Percentiles rank a stretch among this genome's conserved stretches.
Evolutionary conservation across 2,113 vertebrate genomes (phyloP).

Genomic region (Paracanthobrama guichenoti): DNA sequence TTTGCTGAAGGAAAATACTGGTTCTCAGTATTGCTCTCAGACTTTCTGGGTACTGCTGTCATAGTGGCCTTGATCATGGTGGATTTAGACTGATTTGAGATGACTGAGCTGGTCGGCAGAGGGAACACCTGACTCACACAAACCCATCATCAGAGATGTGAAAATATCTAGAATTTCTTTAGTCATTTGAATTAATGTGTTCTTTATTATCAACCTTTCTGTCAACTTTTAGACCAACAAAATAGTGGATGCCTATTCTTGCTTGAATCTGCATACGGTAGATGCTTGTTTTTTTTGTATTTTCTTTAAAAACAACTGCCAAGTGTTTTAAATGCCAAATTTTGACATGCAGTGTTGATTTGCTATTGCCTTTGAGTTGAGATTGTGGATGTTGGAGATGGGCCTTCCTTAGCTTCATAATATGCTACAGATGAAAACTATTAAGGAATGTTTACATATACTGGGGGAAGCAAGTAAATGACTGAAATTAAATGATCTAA

Average conservation of each 20-base stretch:
- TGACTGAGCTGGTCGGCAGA: conserved; percentile 13
- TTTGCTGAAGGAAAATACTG: conserved; percentile 8
- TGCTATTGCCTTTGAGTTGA: conserved; percentile 12
- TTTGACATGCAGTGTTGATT: conserved; percentile 2
- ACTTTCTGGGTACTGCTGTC: conserved; percentile 24
- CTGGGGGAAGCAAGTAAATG: background rate
- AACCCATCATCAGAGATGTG: too few species aligned
- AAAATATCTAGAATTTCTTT: conserved; percentile 1
- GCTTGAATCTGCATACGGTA: background rate
- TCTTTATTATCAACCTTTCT: background rate
- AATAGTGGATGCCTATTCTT: background rate
- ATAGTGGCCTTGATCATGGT: conserved; percentile 23
- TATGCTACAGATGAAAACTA: background rate
- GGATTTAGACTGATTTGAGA: conserved; percentile 39
- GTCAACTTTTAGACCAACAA: background rate
- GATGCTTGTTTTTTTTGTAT: background rate
- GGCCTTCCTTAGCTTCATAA: conserved; percentile 4
- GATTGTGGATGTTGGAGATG: background rate
- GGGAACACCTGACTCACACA: conserved; percentile 11
- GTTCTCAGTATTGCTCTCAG: conserved; percentile 25
- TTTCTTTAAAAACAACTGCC: background rate
- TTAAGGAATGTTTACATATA: conserved; percentile 7
- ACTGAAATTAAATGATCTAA: conserved; percentile 13
- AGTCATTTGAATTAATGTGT: background rate
- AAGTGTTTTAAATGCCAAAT: conserved; percentile 8